phyloP scores from a whole-genome alignment of 1,140 invertebrate genomes.

The Venturia canescens region DNA sequence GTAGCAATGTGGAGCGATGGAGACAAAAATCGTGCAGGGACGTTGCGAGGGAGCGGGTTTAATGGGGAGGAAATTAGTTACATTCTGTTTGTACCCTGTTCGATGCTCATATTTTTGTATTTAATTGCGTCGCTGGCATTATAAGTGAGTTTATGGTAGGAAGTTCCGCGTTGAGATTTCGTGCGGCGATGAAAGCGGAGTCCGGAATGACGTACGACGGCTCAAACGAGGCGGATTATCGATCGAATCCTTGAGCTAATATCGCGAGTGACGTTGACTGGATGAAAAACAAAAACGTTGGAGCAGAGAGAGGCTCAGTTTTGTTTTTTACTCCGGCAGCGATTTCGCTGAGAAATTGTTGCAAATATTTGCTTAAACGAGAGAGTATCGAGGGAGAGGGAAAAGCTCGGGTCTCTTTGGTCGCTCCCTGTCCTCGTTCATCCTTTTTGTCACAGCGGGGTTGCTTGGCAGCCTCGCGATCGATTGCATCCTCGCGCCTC shows the following conservation, averaged over 20 bases:
- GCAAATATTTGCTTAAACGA: not conserved
- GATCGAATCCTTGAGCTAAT: not conserved
- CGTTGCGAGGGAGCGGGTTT: no score
- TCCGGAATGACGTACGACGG: not conserved
- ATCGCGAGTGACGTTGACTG: not conserved
- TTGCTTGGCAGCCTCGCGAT: slow-evolving; percentile 23
- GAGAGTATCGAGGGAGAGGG: not conserved
- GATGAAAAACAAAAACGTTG: not conserved
- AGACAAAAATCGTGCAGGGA: no score
- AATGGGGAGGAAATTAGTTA: no score
- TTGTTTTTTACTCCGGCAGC: not conserved
- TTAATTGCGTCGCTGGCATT: no score
- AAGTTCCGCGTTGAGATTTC: not conserved
- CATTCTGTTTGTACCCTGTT: no score
- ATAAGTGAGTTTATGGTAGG: not conserved
- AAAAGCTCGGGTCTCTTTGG: not conserved
- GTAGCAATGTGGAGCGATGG: no score
- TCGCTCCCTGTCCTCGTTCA: slow-evolving; percentile 3
- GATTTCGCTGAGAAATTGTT: not conserved
- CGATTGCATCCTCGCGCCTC: slow-evolving; percentile 23
- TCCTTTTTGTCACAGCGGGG: not conserved
- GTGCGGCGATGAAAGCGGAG: not conserved
- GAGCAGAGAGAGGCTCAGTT: not conserved
- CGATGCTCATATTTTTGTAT: no score
- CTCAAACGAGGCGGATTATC: not conserved